A percentile compares a stretch with the other conserved stretches of the same genome.
phyloP scores from a whole-genome alignment of 2,797 vertebrate species.

The Crenuchus spilurus region DNA sequence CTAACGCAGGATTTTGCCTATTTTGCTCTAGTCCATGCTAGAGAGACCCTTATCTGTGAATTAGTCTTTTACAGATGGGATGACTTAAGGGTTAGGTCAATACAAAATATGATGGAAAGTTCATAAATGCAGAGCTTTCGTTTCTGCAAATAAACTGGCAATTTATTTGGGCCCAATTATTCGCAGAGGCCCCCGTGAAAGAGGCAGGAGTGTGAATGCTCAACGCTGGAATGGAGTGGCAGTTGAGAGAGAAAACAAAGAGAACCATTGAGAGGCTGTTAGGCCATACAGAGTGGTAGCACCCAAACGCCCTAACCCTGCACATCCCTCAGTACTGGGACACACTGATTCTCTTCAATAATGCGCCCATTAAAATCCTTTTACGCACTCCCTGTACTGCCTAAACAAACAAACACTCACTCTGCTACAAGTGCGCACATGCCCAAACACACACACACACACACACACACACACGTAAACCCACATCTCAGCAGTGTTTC shows the following conservation, averaged over 20 bases:
- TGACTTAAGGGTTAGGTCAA: not conserved
- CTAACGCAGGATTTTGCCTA: constrained; percentile 10
- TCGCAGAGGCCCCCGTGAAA: not conserved
- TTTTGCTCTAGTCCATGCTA: no score
- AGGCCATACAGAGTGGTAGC: constrained; percentile 34
- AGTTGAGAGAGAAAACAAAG: constrained; percentile 51
- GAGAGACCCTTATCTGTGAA: constrained; percentile 23
- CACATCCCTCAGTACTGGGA: constrained; percentile 23
- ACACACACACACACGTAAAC: not conserved
- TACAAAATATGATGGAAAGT: not conserved
- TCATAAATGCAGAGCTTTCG: constrained; percentile 25
- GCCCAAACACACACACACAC: not conserved
- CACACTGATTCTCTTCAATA: constrained; percentile 46
- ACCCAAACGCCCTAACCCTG: constrained; percentile 31
- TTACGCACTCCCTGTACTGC: constrained; percentile 27
- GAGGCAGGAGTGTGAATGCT: constrained; percentile 28
- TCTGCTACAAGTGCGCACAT: constrained; percentile 1
- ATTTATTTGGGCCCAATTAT: constrained; percentile 31
- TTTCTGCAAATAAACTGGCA: constrained; percentile 24
- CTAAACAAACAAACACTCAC: constrained; percentile 27
- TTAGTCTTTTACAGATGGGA: constrained; percentile 25
- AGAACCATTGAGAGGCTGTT: constrained; percentile 46
- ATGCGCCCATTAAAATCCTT: constrained; percentile 32
- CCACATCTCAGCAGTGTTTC: not conserved
- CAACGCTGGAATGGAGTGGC: constrained; percentile 34